Percentiles rank a stretch among this genome's conserved stretches.
Evolutionary conservation across 2,888 invertebrate genomes (phyloP).

Genomic region (Eurytoma californica): DNA sequence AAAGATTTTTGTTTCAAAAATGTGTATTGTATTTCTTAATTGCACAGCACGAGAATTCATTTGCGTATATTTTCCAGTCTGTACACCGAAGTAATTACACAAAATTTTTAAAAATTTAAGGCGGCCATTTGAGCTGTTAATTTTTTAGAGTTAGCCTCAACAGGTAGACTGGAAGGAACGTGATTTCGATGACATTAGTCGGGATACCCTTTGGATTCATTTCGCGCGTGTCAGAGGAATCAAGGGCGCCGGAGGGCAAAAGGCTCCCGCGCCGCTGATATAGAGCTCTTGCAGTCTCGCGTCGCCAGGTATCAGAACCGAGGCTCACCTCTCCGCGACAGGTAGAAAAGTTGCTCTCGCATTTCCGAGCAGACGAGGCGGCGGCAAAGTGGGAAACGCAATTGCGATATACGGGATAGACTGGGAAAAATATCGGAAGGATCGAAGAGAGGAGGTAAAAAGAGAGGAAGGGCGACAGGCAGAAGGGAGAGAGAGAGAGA

Average conservation of each 20-base stretch:
- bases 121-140: too few species aligned
- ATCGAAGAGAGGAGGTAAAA: slow-evolving; percentile 10
- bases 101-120: too few species aligned
- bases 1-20: too few species aligned
- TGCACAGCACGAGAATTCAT: too few species aligned
- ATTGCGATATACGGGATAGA: slow-evolving; percentile 52
- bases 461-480: neutral
- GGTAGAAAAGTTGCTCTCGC: slow-evolving; percentile 42
- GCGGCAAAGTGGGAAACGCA: slow-evolving; percentile 53
- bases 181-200: too few species aligned
- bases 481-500: slow-evolving; percentile 1
- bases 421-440: slow-evolving; percentile 38
- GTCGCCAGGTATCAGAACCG: slow-evolving; percentile 20
- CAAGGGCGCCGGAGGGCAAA: neutral
- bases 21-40: too few species aligned
- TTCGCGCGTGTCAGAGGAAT: neutral
- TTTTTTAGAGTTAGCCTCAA: too few species aligned
- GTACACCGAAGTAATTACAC: too few species aligned
- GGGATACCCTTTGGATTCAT: too few species aligned
- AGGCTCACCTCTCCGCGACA: slow-evolving; percentile 29
- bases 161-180: too few species aligned
- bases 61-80: too few species aligned
- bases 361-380: slow-evolving; percentile 16
- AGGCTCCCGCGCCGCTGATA: slow-evolving; percentile 8
- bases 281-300: neutral